Evolutionary conservation across 1,140 invertebrate species (phyloP).

Genomic region (Pygmarrhopalites habei): DNA sequence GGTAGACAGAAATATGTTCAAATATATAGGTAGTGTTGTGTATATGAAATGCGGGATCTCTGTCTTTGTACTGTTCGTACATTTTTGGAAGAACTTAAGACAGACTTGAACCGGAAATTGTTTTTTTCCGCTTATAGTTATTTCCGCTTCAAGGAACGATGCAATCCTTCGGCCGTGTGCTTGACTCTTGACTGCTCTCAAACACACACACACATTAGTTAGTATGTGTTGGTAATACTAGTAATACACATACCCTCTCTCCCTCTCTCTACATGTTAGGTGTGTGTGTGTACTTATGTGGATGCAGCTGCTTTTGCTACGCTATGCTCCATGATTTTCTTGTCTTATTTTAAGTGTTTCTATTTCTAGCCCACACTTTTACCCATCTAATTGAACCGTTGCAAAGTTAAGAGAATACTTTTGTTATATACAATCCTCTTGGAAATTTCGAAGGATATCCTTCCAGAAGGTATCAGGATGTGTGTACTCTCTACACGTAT

Average conservation of each 20-base stretch:
- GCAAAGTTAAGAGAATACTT: no score
- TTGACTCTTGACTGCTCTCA: not conserved
- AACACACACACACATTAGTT: not conserved
- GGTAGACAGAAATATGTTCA: not conserved
- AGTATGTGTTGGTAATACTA: not conserved
- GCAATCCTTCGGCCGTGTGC: not conserved
- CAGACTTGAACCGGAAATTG: conserved; percentile 22
- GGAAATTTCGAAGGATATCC: no score
- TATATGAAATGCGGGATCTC: not conserved
- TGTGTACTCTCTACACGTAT: no score
- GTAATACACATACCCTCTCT: conserved; percentile 1
- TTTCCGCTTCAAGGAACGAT: conserved; percentile 23
- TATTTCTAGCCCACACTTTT: no score
- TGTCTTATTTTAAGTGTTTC: no score
- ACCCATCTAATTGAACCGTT: no score
- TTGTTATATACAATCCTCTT: no score
- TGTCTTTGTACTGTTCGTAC: no score
- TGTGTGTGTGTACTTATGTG: not conserved
- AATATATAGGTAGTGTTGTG: not conserved
- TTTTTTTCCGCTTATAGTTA: not conserved
- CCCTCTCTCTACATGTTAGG: no score
- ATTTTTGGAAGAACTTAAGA: not conserved
- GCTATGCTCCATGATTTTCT: no score
- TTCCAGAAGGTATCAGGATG: no score
- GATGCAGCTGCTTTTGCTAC: no score